phyloP scores from a whole-genome alignment of 30 jellyfish, hydroid and myxozoan species.

The Aurelia sp. region DNA sequence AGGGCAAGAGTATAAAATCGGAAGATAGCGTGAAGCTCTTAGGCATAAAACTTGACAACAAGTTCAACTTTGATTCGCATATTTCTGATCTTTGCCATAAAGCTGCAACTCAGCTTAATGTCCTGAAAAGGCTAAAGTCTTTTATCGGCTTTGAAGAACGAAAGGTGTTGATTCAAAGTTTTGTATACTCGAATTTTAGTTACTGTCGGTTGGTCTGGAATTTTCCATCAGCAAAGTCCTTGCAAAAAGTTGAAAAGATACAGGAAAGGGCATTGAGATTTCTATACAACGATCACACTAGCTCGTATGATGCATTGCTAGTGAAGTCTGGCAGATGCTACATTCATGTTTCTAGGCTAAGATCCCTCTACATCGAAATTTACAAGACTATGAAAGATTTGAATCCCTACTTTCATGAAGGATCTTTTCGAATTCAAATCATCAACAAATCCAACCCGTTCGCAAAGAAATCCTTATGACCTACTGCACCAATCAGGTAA shows the following conservation, averaged over 20 bases:
- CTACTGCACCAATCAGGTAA: constrained; percentile 7
- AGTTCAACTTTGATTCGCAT: constrained; percentile 36
- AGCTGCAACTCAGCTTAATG: constrained; percentile 52
- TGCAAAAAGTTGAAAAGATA: constrained; percentile 18
- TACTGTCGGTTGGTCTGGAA: constrained; percentile 58
- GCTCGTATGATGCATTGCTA: not conserved
- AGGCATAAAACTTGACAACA: constrained; percentile 53
- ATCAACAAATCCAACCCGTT: not conserved
- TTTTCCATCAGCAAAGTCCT: constrained; percentile 39
- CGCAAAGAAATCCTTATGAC: constrained; percentile 23
- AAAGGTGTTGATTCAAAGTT: constrained; percentile 29
- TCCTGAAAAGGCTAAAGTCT: constrained; percentile 23
- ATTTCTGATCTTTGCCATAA: constrained; percentile 39
- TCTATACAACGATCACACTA: not conserved
- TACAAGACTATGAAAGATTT: not conserved
- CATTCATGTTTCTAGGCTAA: constrained; percentile 3
- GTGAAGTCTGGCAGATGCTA: not conserved
- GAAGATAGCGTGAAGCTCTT: constrained; percentile 62
- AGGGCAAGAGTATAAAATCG: constrained; percentile 30
- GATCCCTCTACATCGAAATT: not conserved
- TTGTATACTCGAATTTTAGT: constrained; percentile 28
- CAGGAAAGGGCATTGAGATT: constrained; percentile 37
- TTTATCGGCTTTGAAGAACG: constrained; percentile 25
- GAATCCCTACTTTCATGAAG: constrained; percentile 5
- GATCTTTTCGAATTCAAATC: not conserved